Conservation (phyloP, 2,113 vertebrate genomes). For the Neolamprologus tretocephalus region DNA sequence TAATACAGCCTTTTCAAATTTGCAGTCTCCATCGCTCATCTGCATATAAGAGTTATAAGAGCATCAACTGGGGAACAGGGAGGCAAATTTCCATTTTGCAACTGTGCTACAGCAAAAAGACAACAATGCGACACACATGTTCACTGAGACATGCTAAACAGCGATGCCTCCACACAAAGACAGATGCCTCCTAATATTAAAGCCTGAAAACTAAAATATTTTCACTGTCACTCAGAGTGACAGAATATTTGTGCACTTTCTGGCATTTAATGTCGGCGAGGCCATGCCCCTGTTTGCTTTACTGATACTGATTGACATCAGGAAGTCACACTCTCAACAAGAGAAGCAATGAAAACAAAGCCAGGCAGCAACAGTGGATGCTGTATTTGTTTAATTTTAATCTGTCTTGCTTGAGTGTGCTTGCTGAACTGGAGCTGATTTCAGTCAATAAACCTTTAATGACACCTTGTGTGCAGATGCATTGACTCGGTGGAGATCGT, state of each 20-base stretch:
- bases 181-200: background rate
- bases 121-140: background rate
- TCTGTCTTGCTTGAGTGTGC: background rate
- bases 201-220: background rate
- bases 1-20: background rate
- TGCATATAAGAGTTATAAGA: background rate
- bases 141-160: background rate
- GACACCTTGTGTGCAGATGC: background rate
- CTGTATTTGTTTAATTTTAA: background rate
- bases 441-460: background rate
- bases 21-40: background rate
- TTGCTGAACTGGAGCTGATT: background rate
- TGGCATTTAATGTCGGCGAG: background rate
- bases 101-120: background rate
- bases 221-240: background rate
- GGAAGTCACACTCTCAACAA: background rate
- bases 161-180: background rate
- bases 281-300: background rate
- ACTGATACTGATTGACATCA: background rate
- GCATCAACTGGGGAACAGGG: background rate
- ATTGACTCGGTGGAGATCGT: background rate
- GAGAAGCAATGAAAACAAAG: background rate
- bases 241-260: background rate
- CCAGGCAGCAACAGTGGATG: background rate
- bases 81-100: background rate